Conservation (phyloP, 2,888 invertebrate genomes). For the Pheosia gnoma region DNA sequence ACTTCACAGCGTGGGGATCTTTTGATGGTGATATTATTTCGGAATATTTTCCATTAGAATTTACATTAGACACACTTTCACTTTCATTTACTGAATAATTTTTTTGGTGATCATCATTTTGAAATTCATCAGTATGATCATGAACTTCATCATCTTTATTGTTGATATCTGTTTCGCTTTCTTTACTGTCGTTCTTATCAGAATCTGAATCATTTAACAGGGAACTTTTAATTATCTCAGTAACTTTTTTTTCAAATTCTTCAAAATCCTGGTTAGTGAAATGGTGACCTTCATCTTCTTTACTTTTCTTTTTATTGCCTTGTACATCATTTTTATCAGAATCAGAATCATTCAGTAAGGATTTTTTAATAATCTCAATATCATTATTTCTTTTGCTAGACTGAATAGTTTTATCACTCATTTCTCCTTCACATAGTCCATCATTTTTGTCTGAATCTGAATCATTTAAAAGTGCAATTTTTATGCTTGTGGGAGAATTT, state of each 20-base stretch:
- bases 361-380: conserved; percentile 13
- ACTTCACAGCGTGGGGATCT: conserved; percentile 34
- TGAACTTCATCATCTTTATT: background rate
- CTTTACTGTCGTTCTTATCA: conserved; percentile 34
- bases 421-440: background rate
- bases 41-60: background rate
- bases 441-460: conserved; percentile 24
- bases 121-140: background rate
- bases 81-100: background rate
- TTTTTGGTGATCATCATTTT: background rate
- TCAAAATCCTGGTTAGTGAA: conserved; percentile 12
- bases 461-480: conserved; percentile 23
- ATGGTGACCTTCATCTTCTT: conserved; percentile 2
- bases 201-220: conserved; percentile 48
- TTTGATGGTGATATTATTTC: conserved; percentile 10
- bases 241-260: conserved; percentile 7
- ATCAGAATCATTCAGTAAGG: conserved; percentile 22
- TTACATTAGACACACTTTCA: background rate
- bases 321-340: conserved; percentile 16
- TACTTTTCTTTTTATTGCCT: conserved; percentile 3
- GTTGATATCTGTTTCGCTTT: conserved; percentile 2
- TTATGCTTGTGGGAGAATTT: conserved; percentile 19
- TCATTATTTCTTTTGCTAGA: background rate
- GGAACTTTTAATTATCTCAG: conserved; percentile 33
- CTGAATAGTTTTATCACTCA: background rate